Conservation (phyloP, 2,797 vertebrate genomes). For the Picus viridis region DNA sequence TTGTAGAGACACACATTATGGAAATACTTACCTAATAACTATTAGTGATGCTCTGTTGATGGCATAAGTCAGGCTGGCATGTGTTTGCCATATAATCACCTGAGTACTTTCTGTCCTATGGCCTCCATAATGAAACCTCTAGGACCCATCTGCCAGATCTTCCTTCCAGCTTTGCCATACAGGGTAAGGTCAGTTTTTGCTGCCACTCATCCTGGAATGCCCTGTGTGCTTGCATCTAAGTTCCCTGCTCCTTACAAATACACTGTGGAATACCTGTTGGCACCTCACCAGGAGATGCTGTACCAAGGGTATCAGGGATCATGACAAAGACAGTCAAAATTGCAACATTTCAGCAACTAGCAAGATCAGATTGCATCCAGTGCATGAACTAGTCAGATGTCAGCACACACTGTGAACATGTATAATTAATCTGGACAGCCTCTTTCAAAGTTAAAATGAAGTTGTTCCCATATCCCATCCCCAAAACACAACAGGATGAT, state of each 20-base stretch:
- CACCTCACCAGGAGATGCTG: background rate
- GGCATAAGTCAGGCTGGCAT: slow-evolving; percentile 44
- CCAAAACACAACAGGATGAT: background rate
- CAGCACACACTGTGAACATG: background rate
- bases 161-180: background rate
- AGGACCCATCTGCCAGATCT: background rate
- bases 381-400: background rate
- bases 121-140: background rate
- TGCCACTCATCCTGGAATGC: background rate
- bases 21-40: slow-evolving; percentile 62
- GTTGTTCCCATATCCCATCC: background rate
- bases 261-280: background rate
- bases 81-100: background rate
- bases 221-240: background rate
- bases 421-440: background rate
- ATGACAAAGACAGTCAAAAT: rapidly evolving
- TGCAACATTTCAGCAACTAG: background rate
- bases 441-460: background rate
- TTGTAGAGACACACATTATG: slow-evolving; percentile 51
- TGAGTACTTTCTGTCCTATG: background rate
- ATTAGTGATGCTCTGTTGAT: background rate
- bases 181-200: background rate
- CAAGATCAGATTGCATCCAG: background rate
- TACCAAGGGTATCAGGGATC: background rate
- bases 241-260: background rate